These are phyloP conservation scores for Sus cebifrons DNA, from an alignment of 2,797 vertebrate genomes.

Conservation along the genomic window DNA sequence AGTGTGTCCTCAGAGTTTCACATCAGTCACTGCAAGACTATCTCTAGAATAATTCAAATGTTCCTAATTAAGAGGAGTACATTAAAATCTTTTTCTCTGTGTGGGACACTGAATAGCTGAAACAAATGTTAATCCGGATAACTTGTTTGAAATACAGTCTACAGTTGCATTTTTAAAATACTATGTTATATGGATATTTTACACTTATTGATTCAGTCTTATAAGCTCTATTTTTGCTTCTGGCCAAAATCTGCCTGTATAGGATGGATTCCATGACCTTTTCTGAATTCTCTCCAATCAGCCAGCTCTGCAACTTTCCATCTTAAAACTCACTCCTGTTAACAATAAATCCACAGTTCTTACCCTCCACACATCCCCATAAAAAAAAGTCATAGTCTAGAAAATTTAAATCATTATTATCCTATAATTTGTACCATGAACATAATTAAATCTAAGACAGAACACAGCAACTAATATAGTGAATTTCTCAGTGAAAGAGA, in stretches of 20 bases:
- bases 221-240: conserved; percentile 6
- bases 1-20: background rate
- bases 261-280: background rate
- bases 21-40: background rate
- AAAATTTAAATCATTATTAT: conserved; percentile 57
- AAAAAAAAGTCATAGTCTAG: conserved; percentile 45
- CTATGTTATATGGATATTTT: conserved; percentile 23
- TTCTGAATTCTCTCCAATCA: conserved; percentile 41
- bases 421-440: conserved; percentile 23
- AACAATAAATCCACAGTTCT: conserved; percentile 55
- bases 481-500: conserved; percentile 54
- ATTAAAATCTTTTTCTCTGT: conserved; percentile 13
- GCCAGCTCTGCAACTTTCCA: conserved; percentile 53
- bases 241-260: background rate
- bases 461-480: conserved; percentile 41
- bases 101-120: conserved; percentile 9
- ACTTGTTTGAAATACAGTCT: conserved; percentile 60
- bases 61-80: conserved; percentile 19
- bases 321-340: conserved; percentile 38
- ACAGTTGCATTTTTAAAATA: conserved; percentile 28
- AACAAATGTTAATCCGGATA: conserved; percentile 56
- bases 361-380: background rate
- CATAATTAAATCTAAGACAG: conserved; percentile 40
- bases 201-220: conserved; percentile 38
- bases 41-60: conserved; percentile 49